Base-by-base conservation (phyloP, 1,140 invertebrate species). In the Steinernema khuongi region DNA sequence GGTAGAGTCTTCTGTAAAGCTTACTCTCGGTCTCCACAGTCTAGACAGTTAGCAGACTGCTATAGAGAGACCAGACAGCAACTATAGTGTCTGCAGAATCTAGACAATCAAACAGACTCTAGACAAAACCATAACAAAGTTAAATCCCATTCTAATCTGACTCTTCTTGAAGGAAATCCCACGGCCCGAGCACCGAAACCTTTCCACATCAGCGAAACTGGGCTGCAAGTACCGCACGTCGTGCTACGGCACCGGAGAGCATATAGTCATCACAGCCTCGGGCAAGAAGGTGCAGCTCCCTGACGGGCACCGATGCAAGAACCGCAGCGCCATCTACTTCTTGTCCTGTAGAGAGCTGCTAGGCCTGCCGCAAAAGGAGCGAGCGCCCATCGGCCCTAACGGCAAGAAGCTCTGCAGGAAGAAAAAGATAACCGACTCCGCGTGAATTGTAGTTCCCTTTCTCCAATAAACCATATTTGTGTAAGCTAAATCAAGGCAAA, bases 81-180 rank as follows among this genome's bases (percentile, higher is more conserved):
- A n/a, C n/a, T n/a, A n/a, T n/a, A n/a, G n/a, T n/a, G n/a, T n/a
- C n/a, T n/a, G n/a, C n/a, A n/a, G n/a, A n/a, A n/a, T n/a, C n/a
- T n/a, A n/a, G n/a, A n/a, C n/a, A n/a, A n/a, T n/a, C n/a, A n/a
- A n/a, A n/a, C n/a, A n/a, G n/a, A n/a, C n/a, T n/a, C n/a, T n/a
- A n/a, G n/a, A n/a, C n/a, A n/a, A n/a, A n/a, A n/a, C n/a, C n/a
- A n/a, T n/a, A n/a, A n/a, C n/a, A n/a, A n/a, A n/a, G n/a, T n/a
- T n/a, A n/a, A n/a, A n/a, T n/a, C n/a, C n/a, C n/a, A n/a, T n/a
- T n/a, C n/a, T n/a, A n/a, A n/a, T n/a, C n/a, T n/a, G n/a, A n/a
- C n/a, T n/a, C n/a, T n/a, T n/a, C n/a, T n/a, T n/a, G n/a, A n/a
- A 60, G 50, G 50, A 60, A 22, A 60, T 60, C 50, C 50, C 50